Evolutionary conservation across 2,888 invertebrate genomes (phyloP), one percentile per base, ranked within the genome.

Genomic region (Panopea generosa): DNA sequence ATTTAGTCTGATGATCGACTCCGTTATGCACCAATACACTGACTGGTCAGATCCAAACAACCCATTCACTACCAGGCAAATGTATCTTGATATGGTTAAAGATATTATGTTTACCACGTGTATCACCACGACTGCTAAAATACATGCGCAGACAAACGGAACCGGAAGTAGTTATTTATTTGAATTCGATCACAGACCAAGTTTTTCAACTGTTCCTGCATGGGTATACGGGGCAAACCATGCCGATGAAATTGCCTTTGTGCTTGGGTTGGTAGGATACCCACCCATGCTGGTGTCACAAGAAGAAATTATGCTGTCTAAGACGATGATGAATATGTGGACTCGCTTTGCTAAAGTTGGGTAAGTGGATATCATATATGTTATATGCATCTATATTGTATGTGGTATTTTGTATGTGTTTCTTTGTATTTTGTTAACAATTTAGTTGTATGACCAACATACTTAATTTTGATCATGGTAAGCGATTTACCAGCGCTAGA

Each of bases 221-320:
- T 67, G 59, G 38, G 38, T 62, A 6, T n/a, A 33, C 6, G 61
- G 70, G 1, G 70, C 62, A 0, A 56, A 56, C 27, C 70, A 70
- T 43, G 29, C 47, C 20, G 70, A 70, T 16, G 70, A 70, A 27
- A 33, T 70, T 29, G 29, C 56, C 2, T 70, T 62, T 47, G 61
- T 62, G 24, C 47, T 70, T 38, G 61, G 56, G 7, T 67, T 62
- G n/a, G n/a, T n/a, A n/a, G n/a, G n/a, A n/a, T n/a, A n/a, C n/a
- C n/a, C n/a, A n/a, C n/a, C n/a, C n/a, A n/a, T n/a, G n/a, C n/a
- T n/a, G n/a, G n/a, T n/a, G n/a, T n/a, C n/a, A n/a, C n/a, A n/a
- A n/a, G n/a, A n/a, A n/a, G n/a, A n/a, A n/a, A n/a, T n/a, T n/a
- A n/a, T n/a, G n/a, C n/a, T n/a, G n/a, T n/a, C n/a, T n/a, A n/a